These are phyloP conservation scores for Dipodomys stephensi DNA, from an alignment of 2,113 vertebrate genomes.

Conservation along the genomic window DNA sequence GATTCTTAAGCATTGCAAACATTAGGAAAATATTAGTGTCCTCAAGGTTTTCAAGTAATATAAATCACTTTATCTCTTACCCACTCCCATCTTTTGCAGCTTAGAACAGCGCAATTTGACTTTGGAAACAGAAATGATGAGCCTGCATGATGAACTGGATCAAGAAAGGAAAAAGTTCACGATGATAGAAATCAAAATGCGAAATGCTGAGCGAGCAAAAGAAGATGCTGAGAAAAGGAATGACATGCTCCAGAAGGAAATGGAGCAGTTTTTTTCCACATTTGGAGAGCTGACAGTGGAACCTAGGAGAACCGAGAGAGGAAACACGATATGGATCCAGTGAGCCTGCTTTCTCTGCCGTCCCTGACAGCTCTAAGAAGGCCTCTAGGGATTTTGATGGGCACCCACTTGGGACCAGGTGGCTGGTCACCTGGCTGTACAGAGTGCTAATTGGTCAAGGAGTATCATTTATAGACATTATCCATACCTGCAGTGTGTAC, in stretches of 20 bases:
- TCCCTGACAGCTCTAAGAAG: conserved; percentile 67
- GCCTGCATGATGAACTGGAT: conserved; percentile 95
- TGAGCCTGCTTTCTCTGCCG: conserved; percentile 81
- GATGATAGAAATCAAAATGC: conserved; percentile 99
- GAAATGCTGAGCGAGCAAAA: conserved; percentile 96
- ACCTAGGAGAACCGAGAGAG: conserved; percentile 93
- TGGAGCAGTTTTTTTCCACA: conserved; percentile 99
- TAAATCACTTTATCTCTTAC: not conserved
- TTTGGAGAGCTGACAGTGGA: conserved; percentile 97
- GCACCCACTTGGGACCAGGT: conserved; percentile 78
- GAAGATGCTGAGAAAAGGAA: conserved; percentile 98
- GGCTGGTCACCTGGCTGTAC: conserved; percentile 87
- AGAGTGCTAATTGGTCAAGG: conserved; percentile 78
- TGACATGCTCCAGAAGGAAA: conserved; percentile 98
- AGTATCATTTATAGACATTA: conserved; percentile 76
- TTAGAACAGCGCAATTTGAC: conserved; percentile 96
- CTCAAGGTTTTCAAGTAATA: not conserved
- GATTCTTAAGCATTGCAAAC: not conserved
- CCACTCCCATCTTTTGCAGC: conserved; percentile 81
- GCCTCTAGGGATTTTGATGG: conserved; percentile 61
- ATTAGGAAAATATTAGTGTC: not conserved
- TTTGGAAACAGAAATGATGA: conserved; percentile 95
- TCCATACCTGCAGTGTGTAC: conserved; percentile 85
- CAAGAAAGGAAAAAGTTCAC: conserved; percentile 99
- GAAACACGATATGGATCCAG: conserved; percentile 98